Base-by-base conservation (phyloP, 2,888 invertebrate genomes). In the Tethea ocularis region DNA sequence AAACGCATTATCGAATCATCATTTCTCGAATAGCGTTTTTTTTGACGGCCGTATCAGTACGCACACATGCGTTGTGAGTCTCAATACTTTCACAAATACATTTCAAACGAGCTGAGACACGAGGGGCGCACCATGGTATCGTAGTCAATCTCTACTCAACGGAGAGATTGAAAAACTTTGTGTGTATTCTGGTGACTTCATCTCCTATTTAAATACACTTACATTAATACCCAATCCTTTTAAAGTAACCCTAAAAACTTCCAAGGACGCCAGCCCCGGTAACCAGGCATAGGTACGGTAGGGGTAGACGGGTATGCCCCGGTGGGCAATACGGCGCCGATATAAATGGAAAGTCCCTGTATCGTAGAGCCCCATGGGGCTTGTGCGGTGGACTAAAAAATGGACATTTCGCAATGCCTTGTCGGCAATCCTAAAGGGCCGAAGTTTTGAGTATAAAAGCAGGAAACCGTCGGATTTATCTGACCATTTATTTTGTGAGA, bases 301-400 rank as follows among this genome's bases (percentile, higher is more conserved):
- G 17, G 51, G 55, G 55, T 56, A 61, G 60, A 61, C 61, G 64
- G 71, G 67, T 62, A 52, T 26, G 63, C 67, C 65, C 73, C 11
- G 13, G 66, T 29, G 73, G 58, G 56, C 17, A 51, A 55, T 56
- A 61, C 64, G 38, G 64, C 66, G 59, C 70, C 63, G 62, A 66
- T 65, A 64, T 67, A 74, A 74, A 74, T 74, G 74, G 74, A 74
- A 75, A 70, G 66, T 57, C 69, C 71, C 65, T 74, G 74, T 74
- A 66, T 63, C 36, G 7, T 2, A 6, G 46, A 1, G 24, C 61
- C 53, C 69, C 57, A 61, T 20, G 7, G 62, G 60, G 71, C 46
- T 10, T 20, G 20, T n/a, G 46, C 29, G 22, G 26, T 51, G 51
- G 51, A 51, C 46, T 20, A 46, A 46, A 46, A 46, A 51, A 57